Evolutionary conservation across 2,797 vertebrate genomes (phyloP), one percentile per base, ranked within the genome.

Genomic region (Trichosurus vulpecula): DNA sequence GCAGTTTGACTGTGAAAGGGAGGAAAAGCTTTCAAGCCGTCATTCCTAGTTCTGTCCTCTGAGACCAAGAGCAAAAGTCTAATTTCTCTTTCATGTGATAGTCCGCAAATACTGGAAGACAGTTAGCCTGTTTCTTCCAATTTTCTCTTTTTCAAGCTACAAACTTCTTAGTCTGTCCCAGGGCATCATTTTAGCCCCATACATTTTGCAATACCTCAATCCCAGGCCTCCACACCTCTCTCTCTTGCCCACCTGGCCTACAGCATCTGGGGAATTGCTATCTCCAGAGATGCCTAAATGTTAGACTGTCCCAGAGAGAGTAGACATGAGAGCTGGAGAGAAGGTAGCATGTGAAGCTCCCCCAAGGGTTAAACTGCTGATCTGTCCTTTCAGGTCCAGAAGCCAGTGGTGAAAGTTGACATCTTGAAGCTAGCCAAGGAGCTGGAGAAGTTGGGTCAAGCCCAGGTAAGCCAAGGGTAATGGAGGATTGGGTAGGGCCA

Each of bases 381-480:
- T 0, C 0, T 89, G 41, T 92, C 4, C 55, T 96, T 30, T 0
- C 95, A 99, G 99, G 98, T 98, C 94, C 98, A 97, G 94, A 98
- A 94, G 51, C 98, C 98, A 0, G 93, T 98, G 95, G 97, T 99
- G 95, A 98, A 95, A 93, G 97, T 92, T 1, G 96, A 97, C 4
- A 2, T 98, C 35, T 92, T 97, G 0, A 95, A 95, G n/a, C 87
- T 99, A 96, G 98, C 97, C 0, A 94, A 91, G 90, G 96, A 90
- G 30, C 97, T 99, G 0, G 98, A 98, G 56, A 95, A 29, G 58
- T 97, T 99, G 95, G 97, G 97, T n/a, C 97, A 96, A 2, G 95
- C 97, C 53, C 99, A 99, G 97, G 99, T 99, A 96, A 98, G 98
- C 0, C 0, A 53, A 51, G 4, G 14, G 6, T 54, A 92, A 51